Evolutionary conservation across 1,140 invertebrate genomes (phyloP).

Genomic region (Branchinecta lynchi): DNA sequence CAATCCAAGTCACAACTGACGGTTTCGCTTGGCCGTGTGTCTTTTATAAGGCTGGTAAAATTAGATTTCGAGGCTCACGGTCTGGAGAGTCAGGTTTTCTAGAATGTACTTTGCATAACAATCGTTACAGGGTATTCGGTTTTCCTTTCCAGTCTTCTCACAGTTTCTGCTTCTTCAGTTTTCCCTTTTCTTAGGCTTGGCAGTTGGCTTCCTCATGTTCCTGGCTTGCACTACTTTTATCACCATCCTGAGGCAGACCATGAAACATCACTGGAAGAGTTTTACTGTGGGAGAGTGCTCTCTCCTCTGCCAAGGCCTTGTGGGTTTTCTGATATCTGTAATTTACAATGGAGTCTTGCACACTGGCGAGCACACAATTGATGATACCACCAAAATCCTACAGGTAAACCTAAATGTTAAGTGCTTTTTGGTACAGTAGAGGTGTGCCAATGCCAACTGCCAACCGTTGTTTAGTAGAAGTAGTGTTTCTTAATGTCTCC

Average conservation of each 20-base stretch:
- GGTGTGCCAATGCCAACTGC: too few relatives aligned
- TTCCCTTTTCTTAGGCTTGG: neutral
- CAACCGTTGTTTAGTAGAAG: too few relatives aligned
- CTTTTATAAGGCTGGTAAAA: neutral
- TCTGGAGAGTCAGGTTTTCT: neutral
- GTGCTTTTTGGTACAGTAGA: too few relatives aligned
- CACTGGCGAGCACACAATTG: neutral
- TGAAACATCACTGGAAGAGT: neutral
- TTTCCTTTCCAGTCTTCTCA: neutral
- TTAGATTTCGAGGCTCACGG: neutral
- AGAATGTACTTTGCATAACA: neutral
- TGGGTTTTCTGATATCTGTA: neutral
- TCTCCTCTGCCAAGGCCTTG: neutral
- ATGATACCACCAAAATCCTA: neutral
- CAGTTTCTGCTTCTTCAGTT: neutral
- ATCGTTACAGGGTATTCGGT: neutral
- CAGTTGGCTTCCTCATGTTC: neutral
- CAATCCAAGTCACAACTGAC: too few relatives aligned
- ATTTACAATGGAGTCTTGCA: neutral
- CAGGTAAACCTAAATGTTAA: neutral
- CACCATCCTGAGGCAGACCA: neutral
- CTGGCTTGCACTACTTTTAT: neutral
- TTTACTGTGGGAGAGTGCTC: neutral
- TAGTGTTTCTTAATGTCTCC: too few relatives aligned
- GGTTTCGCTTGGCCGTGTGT: neutral